phyloP scores from a whole-genome alignment of 2,113 vertebrate species.

The Cheirogaleus medius region DNA sequence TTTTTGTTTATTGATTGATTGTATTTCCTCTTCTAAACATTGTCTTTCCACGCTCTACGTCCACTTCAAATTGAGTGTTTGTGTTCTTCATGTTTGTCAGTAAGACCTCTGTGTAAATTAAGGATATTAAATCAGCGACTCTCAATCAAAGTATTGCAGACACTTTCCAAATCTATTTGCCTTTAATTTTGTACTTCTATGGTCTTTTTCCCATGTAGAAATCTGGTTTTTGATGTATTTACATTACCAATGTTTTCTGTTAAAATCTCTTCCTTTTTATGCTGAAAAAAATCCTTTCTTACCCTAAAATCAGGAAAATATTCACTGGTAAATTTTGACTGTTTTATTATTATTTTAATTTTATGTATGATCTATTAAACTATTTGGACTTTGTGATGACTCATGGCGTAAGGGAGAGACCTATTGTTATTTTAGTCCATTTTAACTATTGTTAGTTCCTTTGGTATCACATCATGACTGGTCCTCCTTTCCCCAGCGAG shows the following conservation, averaged over 20 bases:
- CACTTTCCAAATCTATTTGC: neutral
- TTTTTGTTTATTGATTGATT: neutral
- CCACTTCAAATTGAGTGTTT: neutral
- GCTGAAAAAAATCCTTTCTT: neutral
- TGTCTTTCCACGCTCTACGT: neutral
- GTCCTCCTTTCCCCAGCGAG: neutral
- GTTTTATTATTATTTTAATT: slow-evolving; percentile 17
- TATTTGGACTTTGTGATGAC: neutral
- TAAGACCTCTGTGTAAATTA: neutral
- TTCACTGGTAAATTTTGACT: neutral
- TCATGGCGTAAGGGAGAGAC: neutral
- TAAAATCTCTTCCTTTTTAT: neutral
- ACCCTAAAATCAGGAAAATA: neutral
- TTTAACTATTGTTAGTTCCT: neutral
- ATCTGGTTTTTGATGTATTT: neutral
- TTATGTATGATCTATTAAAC: neutral
- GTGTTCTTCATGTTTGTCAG: neutral
- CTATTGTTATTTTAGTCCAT: neutral
- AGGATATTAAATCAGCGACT: neutral
- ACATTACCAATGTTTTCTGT: neutral
- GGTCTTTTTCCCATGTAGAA: neutral
- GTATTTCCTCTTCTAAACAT: neutral
- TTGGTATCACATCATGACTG: neutral
- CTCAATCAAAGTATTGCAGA: neutral
- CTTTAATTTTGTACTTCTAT: neutral